Percentiles rank a stretch among this genome's conserved stretches.
Conservation (phyloP, 1,140 invertebrate genomes). For the Zaprionus lachaisei region DNA sequence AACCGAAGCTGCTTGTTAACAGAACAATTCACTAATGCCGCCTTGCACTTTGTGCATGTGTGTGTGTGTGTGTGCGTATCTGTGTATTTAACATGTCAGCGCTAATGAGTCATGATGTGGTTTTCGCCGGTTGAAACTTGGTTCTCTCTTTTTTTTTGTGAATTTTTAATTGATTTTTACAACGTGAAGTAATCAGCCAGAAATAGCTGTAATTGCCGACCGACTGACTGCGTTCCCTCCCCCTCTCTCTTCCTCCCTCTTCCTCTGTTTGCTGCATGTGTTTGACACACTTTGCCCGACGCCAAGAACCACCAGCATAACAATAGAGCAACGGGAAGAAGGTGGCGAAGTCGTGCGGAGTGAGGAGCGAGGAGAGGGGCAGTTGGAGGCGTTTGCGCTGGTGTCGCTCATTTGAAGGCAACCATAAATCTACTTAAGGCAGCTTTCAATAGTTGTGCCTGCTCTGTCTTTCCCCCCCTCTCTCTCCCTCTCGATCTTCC, state of each 20-base stretch:
- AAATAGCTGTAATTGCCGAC: slow-evolving; percentile 77
- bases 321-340: slow-evolving; percentile 5
- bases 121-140: slow-evolving; percentile 33
- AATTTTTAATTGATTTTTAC: slow-evolving; percentile 83
- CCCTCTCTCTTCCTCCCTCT: neutral
- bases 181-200: slow-evolving; percentile 79
- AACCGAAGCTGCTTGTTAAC: slow-evolving; percentile 40
- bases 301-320: slow-evolving; percentile 27
- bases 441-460: slow-evolving; percentile 64
- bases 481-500: neutral
- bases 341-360: neutral
- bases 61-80: slow-evolving; percentile 10
- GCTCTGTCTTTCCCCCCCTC: neutral
- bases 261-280: slow-evolving; percentile 52
- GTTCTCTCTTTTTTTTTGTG: slow-evolving; percentile 57
- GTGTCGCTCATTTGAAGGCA: slow-evolving; percentile 55
- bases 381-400: neutral
- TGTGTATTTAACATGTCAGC: slow-evolving; percentile 64
- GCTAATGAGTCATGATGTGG: slow-evolving; percentile 72
- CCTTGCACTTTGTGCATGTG: slow-evolving; percentile 27
- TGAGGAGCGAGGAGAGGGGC: slow-evolving; percentile 3
- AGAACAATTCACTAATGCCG: slow-evolving; percentile 13
- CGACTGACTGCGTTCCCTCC: slow-evolving; percentile 28
- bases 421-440: slow-evolving; percentile 81
- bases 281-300: slow-evolving; percentile 73